Base-by-base conservation (phyloP, 1,140 invertebrate genomes). In the Drosophila insularis region DNA sequence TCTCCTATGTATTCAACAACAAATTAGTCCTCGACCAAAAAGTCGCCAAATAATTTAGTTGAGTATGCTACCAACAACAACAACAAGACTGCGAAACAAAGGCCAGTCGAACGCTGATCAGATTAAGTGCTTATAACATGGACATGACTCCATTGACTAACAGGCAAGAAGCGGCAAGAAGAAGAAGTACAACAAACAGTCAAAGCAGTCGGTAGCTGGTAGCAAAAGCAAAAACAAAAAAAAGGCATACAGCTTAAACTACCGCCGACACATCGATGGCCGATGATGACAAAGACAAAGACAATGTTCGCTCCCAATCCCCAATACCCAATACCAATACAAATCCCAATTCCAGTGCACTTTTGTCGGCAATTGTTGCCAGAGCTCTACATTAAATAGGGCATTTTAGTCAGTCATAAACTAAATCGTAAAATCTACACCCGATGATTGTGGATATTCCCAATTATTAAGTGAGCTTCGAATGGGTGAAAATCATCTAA, bases 121-220 rank as follows among this genome's bases (percentile, higher is more conserved):
- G 82, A 86, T 86, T 86, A 86, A 86, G 79, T 82, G 82, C 82
- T 89, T 86, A 86, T 87, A 86, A 86, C 82, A 89, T 86, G 82
- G 84, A 86, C 82, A 86, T 86, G 82, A 89, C 79, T 86, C 82
- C 84, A 86, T 86, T 89, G 82, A 86, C 77, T 71, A 78, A 71
- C 82, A 76, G 68, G 67, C 64, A 32, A 50, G 64, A 43, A 81
- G 66, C 62, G 40, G 40, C 27, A 31, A 21, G 56, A 23, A 64
- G 35, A 27, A 6, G 27, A 27, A 27, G 27, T 32, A 35, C 54
- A 50, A 50, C 10, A 13, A 37, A 4, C 27, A 59, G 61, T 50
- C 59, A 67, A 13, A 61, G 58, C 63, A 66, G 63, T 32, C 67
- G 37, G 43, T 53, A 27, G 35, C 46, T 64, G 46, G 60, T 2